phyloP scores from a whole-genome alignment of 2,113 vertebrate species.

The Conger conger region DNA sequence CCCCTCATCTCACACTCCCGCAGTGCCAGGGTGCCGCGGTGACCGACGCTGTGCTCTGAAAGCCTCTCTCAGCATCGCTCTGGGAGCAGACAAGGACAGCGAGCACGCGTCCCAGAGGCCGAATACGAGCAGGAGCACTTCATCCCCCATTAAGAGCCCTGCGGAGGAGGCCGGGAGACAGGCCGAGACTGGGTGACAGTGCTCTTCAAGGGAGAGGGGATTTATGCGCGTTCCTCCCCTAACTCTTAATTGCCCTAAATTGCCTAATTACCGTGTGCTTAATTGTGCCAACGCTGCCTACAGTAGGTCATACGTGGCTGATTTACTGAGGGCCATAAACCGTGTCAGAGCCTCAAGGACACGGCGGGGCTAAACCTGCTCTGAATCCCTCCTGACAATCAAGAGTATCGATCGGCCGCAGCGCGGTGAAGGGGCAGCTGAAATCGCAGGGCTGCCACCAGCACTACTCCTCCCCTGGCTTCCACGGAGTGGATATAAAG shows the following conservation, averaged over 20 bases:
- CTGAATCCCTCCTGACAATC: conserved; percentile 8
- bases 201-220: conserved; percentile 8
- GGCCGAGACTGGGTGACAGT: not conserved
- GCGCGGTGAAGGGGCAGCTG: not conserved
- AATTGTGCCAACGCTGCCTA: not conserved
- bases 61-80: not conserved
- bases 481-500: not conserved
- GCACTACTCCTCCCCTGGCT: not conserved
- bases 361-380: not conserved
- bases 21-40: not conserved
- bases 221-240: conserved; percentile 7
- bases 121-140: not conserved
- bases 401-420: conserved; percentile 5
- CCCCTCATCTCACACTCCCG: too few species aligned
- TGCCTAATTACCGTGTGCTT: conserved; percentile 11
- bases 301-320: not conserved
- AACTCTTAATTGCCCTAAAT: conserved; percentile 34
- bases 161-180: not conserved
- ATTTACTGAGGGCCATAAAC: conserved; percentile 18
- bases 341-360: conserved; percentile 20
- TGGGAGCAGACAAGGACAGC: not conserved
- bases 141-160: not conserved
- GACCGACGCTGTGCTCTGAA: too few species aligned
- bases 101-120: not conserved
- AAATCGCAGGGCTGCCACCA: not conserved